Percentiles rank a stretch among this genome's conserved stretches.
phyloP scores from a whole-genome alignment of 2,797 vertebrate species.

The Lacerta viridis region DNA sequence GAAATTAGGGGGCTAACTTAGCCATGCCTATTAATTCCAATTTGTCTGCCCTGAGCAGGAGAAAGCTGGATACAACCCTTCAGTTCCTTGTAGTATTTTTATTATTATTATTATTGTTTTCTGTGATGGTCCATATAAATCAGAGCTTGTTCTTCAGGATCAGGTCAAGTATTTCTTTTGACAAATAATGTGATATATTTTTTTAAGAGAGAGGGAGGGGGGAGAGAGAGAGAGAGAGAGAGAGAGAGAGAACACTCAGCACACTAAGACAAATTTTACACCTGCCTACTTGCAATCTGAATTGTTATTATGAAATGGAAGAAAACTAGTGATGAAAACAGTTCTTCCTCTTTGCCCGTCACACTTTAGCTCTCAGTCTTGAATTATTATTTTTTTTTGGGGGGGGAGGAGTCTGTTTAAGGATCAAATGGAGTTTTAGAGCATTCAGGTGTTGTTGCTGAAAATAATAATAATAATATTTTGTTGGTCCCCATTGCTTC shows the following conservation, averaged over 20 bases:
- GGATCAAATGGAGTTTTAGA: slow-evolving; percentile 60
- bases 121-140: neutral
- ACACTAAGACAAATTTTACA: neutral
- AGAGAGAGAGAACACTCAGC: neutral
- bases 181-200: neutral
- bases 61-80: too few species aligned
- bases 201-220: neutral
- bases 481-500: slow-evolving; percentile 33
- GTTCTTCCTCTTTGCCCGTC: slow-evolving; percentile 30
- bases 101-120: neutral
- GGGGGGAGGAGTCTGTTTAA: slow-evolving; percentile 25
- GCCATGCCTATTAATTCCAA: too few species aligned
- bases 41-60: too few species aligned
- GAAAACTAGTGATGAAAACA: slow-evolving; percentile 58
- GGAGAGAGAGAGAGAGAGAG: too few species aligned
- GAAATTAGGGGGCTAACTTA: too few species aligned
- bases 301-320: slow-evolving; percentile 65
- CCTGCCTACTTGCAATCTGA: slow-evolving; percentile 38
- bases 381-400: neutral
- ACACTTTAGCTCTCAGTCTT: slow-evolving; percentile 50
- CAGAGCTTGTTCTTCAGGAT: neutral
- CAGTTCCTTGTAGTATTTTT: neutral
- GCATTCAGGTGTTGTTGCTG: neutral
- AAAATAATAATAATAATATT: neutral
- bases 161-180: neutral